These are phyloP conservation scores for Oxycera nigricornis DNA, from an alignment of 2,888 invertebrate species.

Conservation along the genomic window DNA sequence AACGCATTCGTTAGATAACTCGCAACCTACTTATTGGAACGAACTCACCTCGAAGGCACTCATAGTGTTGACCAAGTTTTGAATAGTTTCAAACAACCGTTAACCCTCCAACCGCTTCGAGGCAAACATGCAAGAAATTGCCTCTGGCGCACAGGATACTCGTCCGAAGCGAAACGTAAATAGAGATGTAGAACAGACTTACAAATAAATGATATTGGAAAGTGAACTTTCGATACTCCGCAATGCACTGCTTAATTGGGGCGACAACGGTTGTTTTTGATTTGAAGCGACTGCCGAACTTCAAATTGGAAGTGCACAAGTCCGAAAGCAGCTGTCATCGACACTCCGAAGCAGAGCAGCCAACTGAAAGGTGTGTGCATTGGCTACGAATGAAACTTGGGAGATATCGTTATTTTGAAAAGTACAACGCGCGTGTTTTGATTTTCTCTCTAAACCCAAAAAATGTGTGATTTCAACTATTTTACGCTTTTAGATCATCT, in stretches of 20 bases:
- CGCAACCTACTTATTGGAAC: background rate
- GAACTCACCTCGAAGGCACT: slow-evolving; percentile 59
- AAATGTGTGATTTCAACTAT: too few species aligned
- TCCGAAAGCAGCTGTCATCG: slow-evolving; percentile 24
- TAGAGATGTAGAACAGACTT: too few species aligned
- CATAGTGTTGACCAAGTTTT: slow-evolving; percentile 51
- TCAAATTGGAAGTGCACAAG: slow-evolving; percentile 2
- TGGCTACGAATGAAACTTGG: background rate
- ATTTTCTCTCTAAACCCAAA: too few species aligned
- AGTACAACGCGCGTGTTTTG: too few species aligned
- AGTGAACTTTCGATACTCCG: too few species aligned
- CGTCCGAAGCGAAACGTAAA: too few species aligned
- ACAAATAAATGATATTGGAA: too few species aligned
- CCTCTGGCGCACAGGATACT: too few species aligned
- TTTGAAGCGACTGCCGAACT: slow-evolving; percentile 9
- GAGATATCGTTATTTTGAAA: too few species aligned
- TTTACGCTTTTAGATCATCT: too few species aligned
- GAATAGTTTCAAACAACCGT: slow-evolving; percentile 18
- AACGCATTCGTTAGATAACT: background rate
- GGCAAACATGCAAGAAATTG: too few species aligned
- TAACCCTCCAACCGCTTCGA: background rate
- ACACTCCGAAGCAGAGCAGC: background rate
- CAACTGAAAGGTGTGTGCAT: background rate
- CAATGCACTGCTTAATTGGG: too few species aligned
- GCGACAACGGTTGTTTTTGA: slow-evolving; percentile 27